Evolutionary conservation across 2,797 vertebrate genomes (phyloP), one percentile per base, ranked within the genome.

Genomic region (Petrocephalus sullivani): DNA sequence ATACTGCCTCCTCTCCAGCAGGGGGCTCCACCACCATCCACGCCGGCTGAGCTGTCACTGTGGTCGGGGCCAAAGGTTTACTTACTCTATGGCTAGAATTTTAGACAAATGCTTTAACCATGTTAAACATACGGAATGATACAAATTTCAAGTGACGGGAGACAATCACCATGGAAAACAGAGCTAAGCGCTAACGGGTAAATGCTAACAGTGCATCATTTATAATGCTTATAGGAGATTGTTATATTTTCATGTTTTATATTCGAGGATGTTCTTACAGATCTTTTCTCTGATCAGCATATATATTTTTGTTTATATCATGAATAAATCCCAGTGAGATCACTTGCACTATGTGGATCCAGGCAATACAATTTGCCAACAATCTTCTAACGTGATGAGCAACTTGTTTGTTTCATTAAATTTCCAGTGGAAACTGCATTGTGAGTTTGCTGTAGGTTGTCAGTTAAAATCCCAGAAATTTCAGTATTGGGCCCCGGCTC

Each of bases 361-460:
- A 88, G 88, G 89, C 95, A 93, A 95, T 94, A 95, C 93, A 93
- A 94, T 94, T 94, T 92, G 53, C 89, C 91, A 92, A 91, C 93
- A 95, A 94, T 93, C 93, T 91, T 90, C 91, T 92, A 92, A 95
- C 92, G 89, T 90, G 89, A 71, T 87, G 93, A 46, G 71, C 46
- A 14, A 46, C 37, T n/a, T 9, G 16, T 37, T 78, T 78, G 37
- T 12, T 91, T 93, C 93, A 95, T 94, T 93, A 93, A 92, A 94
- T 94, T 93, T 90, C 90, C 84, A 91, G 93, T 94, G 93, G 91
- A 94, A 94, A 94, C 94, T 94, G 93, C 91, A 94, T 94, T 91
- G 91, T 90, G 89, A 92, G 94, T 95, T 92, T 92, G 93, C 46
- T 49, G 46, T 49, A 49, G 46, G 28, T 71, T 12, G 28, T 71